Evolutionary conservation across 2,888 invertebrate species (phyloP).

Genomic region (Volucella bombylans): DNA sequence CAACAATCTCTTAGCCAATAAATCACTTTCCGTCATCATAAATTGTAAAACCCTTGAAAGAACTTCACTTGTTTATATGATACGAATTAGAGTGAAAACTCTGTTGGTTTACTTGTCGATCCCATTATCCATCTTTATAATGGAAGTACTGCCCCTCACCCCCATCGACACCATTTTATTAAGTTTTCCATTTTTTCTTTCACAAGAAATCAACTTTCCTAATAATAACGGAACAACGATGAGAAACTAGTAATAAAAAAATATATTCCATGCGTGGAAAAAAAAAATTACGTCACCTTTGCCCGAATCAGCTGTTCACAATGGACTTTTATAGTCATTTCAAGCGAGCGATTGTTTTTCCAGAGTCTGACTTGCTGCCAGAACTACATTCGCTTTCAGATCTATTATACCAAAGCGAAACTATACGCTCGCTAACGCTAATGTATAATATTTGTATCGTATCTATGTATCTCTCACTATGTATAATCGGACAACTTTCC

Average conservation of each 20-base stretch:
- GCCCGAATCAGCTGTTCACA: constrained; percentile 61
- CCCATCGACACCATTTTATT: constrained; percentile 2
- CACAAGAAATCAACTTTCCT: constrained; percentile 46
- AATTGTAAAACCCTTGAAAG: background rate
- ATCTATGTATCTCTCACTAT: constrained; percentile 1
- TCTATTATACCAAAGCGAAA: constrained; percentile 21
- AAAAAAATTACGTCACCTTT: constrained; percentile 68
- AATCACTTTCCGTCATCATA: background rate
- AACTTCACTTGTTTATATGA: constrained; percentile 11
- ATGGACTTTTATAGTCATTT: constrained; percentile 62
- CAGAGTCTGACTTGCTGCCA: constrained; percentile 4
- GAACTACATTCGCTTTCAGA: constrained; percentile 24
- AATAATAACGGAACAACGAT: background rate
- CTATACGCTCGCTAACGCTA: background rate
- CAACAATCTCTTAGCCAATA: too few relatives aligned
- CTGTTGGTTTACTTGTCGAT: constrained; percentile 1
- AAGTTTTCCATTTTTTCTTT: constrained; percentile 39
- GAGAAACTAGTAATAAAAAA: background rate
- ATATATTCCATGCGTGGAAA: constrained; percentile 40
- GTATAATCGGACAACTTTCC: constrained; percentile 24
- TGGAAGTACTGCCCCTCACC: background rate
- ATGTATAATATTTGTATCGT: background rate
- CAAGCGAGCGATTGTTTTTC: constrained; percentile 20
- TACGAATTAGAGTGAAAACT: background rate
- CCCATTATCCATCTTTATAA: constrained; percentile 4